These are phyloP conservation scores for Proisotoma minuta DNA, from an alignment of 2,888 invertebrate genomes.

Conservation along the genomic window DNA sequence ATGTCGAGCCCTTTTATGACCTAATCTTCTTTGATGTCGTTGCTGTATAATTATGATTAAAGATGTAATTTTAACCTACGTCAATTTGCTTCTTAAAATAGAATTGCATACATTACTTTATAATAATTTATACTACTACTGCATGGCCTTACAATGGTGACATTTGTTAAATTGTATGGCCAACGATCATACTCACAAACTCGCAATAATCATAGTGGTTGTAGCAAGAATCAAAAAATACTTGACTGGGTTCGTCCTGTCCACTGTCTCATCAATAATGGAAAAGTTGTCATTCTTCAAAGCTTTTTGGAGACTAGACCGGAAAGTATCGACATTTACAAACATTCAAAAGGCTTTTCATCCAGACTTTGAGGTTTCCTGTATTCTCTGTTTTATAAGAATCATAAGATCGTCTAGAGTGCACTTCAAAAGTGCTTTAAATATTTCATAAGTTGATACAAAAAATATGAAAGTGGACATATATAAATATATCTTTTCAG, in stretches of 20 bases:
- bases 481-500: too few relatives aligned
- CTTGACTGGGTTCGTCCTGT: constrained; percentile 11
- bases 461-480: constrained; percentile 66
- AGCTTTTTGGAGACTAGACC: constrained; percentile 25
- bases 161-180: too few relatives aligned
- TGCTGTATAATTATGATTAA: constrained; percentile 10
- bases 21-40: constrained; percentile 6
- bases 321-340: constrained; percentile 23
- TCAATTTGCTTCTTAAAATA: not conserved
- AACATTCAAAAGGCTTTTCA: too few relatives aligned
- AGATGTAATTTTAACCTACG: not conserved
- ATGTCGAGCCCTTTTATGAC: constrained; percentile 2
- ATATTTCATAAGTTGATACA: constrained; percentile 76
- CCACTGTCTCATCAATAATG: constrained; percentile 26
- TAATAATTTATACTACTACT: too few relatives aligned
- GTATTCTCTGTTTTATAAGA: not conserved
- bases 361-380: too few relatives aligned
- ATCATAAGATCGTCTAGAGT: constrained; percentile 55
- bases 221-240: too few relatives aligned
- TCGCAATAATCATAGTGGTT: too few relatives aligned
- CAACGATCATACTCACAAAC: too few relatives aligned
- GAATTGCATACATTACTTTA: too few relatives aligned
- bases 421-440: constrained; percentile 79
- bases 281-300: constrained; percentile 20
- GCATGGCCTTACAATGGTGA: not conserved